These are phyloP conservation scores for Aurelia sp. DNA, from an alignment of 30 jellyfish, hydroid and myxozoan species.

Conservation along the genomic window DNA sequence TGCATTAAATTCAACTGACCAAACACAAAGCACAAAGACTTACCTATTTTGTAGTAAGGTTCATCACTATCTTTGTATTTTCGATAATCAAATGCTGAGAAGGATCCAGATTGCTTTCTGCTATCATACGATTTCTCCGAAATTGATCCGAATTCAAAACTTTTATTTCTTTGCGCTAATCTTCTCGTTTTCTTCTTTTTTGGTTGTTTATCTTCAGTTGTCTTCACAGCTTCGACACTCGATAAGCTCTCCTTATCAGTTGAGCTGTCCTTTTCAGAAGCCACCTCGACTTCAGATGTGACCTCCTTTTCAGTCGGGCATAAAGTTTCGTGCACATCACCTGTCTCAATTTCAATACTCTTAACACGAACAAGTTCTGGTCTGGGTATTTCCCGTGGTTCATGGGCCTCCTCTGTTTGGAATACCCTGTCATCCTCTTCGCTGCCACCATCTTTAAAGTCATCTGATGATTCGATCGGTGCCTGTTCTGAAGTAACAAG, in stretches of 20 bases:
- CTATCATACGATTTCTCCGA: conserved; percentile 46
- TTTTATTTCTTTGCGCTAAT: conserved; percentile 58
- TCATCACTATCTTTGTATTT: conserved; percentile 34
- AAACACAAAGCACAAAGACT: neutral
- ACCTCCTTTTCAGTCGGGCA: neutral
- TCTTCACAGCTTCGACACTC: neutral
- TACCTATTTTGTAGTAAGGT: conserved; percentile 29
- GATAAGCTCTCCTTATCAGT: neutral
- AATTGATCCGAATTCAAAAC: conserved; percentile 60
- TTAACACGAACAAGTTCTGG: neutral
- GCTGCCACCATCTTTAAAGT: neutral
- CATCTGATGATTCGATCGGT: neutral
- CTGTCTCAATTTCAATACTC: neutral
- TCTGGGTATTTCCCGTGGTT: neutral
- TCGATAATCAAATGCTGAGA: conserved; percentile 69
- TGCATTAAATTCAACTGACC: too few species aligned
- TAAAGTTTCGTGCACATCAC: neutral
- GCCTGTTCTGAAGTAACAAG: conserved; percentile 55
- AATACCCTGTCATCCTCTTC: neutral
- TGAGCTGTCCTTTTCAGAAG: neutral
- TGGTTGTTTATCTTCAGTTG: neutral
- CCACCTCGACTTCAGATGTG: neutral
- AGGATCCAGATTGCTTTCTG: conserved; percentile 68
- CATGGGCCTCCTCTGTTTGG: neutral
- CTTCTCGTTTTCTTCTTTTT: conserved; percentile 32